These are phyloP conservation scores for Emydocephalus ijimae DNA, from an alignment of 2,113 vertebrate species.

Conservation along the genomic window DNA sequence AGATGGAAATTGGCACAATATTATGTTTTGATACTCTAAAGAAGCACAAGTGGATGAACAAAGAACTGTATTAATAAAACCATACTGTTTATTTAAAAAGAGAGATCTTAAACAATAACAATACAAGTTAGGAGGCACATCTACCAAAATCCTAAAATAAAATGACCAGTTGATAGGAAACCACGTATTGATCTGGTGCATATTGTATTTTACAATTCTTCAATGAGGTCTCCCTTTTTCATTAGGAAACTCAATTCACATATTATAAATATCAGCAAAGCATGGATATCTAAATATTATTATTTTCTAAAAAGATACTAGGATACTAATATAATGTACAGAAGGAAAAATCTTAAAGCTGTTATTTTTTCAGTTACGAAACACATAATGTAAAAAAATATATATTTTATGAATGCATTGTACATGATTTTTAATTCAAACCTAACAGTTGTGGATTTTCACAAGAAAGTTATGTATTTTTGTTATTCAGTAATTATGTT, in stretches of 20 bases:
- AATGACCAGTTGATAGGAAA: slow-evolving; percentile 2
- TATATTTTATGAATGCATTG: background rate
- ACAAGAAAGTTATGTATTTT: background rate
- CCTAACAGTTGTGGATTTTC: slow-evolving; percentile 12
- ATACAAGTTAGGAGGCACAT: background rate
- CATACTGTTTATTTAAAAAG: slow-evolving; percentile 5
- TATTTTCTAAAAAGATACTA: background rate
- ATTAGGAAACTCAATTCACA: background rate
- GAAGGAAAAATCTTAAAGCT: background rate
- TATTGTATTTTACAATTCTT: background rate
- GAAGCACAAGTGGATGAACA: slow-evolving; percentile 6
- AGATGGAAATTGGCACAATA: background rate
- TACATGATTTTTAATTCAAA: background rate
- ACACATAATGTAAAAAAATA: background rate
- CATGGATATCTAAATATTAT: background rate
- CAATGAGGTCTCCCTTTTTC: background rate
- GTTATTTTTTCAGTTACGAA: background rate
- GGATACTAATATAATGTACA: background rate
- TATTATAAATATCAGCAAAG: background rate
- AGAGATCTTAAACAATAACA: background rate
- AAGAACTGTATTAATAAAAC: background rate
- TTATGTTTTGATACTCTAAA: background rate
- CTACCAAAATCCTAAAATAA: slow-evolving; percentile 3
- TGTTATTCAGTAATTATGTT: background rate
- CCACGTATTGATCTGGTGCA: background rate